Base-by-base conservation (phyloP, 2,113 vertebrate species). In the Trachemys scripta region DNA sequence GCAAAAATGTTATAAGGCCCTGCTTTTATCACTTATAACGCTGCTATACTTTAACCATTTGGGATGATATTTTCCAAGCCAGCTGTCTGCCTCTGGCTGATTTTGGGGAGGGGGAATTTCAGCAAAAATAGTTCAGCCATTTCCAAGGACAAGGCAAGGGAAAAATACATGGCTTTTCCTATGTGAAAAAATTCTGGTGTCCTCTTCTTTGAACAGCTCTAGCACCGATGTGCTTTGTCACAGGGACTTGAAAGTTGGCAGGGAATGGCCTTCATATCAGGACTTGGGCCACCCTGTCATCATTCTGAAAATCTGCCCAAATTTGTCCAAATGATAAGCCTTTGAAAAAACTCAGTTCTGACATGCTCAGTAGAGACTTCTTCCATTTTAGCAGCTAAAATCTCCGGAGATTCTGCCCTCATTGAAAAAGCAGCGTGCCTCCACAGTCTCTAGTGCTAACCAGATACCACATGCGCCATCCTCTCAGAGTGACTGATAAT, bases 1-100 rank as follows among this genome's bases (percentile, higher is more conserved):
- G 42, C 56, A 82, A 82, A 79, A 94, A 42, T 2, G 11, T 53
- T 38, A 20, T 35, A 72, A 65, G 45, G 90, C 72, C 35, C 14
- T 96, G 45, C 11, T 72, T 94, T 95, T 72, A 91, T 89, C 82
- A 82, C 78, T 91, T 85, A 45, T 93, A 72, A 87, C 76, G 86
- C 86, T 91, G 82, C 78, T 56, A 86, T 51, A 80, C 80, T 94
- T 87, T 84, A 94, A 90, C 91, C 96, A 85, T 85, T 91, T 78
- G 85, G 38, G 25, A 57, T 85, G 57, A 88, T 91, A 35, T 84
- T 89, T 85, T 90, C 79, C 38, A 88, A 96, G 93, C 75, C 78
- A 72, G 35, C 8, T n/a, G 65, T 72, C 79, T 92, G 50, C 82
- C 76, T 47, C 90, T 84, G 69, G 47, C n/a, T 90, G 78, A 25